Base-by-base conservation (phyloP, 2,888 invertebrate genomes). In the Drosophila phalerata region DNA sequence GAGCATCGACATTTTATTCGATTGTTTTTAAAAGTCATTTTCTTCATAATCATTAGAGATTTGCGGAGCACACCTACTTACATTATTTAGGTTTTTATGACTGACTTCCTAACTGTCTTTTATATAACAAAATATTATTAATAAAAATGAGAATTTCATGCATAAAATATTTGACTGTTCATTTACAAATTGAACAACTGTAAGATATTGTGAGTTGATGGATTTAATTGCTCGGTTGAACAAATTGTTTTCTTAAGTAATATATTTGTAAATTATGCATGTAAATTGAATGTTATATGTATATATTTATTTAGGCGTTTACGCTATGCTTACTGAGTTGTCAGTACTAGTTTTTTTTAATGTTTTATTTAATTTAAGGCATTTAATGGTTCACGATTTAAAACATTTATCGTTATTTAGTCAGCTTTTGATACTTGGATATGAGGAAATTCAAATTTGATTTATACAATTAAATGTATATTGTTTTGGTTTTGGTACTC, bases 341-440 rank as follows among this genome's bases (percentile, higher is more conserved):
- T 85, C 85, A 79, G 58, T 53, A 66, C 15, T 58, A 66, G 34
- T 37, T 58, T 30, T 17, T 58, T 17, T 73, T 58, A 60, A 56
- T 48, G 30, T 19, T n/a, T 48, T 49, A 28, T 34, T 74, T 64
- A 19, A 56, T 79, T 75, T 57, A 75, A 63, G 63, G 43, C 58
- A 40, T 37, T 60, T 67, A 17, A 51, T 51, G 38, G 51, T 49
- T 69, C 47, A 15, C 40, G 52, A 28, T 80, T 73, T 63, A 71
- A 37, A 66, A 63, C 22, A 61, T 55, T 75, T 60, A 40, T 65
- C 47, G 51, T 72, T 76, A 51, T 73, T 80, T 68, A 86, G 87
- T 90, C 89, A 88, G 81, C 80, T 76, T 91, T 90, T 91, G 91
- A 91, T 91, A 91, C 90, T 91, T 91, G 91, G 90, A 90, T 83